phyloP scores from a whole-genome alignment of 1,140 invertebrate species.

The Drosophila tani region DNA sequence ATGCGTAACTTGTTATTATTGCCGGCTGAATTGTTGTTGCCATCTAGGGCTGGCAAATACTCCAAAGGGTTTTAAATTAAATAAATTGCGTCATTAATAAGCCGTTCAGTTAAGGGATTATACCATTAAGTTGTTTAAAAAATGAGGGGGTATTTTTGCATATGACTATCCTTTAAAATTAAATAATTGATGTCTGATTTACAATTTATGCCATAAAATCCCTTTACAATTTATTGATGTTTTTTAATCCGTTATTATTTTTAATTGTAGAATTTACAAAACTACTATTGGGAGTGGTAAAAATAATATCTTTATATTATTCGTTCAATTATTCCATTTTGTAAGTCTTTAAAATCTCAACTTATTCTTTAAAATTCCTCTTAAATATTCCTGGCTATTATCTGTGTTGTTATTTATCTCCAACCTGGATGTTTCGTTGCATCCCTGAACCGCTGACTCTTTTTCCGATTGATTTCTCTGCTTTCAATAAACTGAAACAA shows the following conservation, averaged over 20 bases:
- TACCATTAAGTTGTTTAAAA: neutral
- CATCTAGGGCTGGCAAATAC: conserved; percentile 45
- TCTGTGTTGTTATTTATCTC: neutral
- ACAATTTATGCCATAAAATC: neutral
- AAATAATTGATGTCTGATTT: neutral
- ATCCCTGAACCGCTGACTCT: conserved; percentile 54
- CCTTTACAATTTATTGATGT: neutral
- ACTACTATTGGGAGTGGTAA: neutral
- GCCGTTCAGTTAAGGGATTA: neutral
- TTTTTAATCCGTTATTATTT: neutral
- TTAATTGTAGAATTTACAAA: neutral
- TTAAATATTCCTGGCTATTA: neutral
- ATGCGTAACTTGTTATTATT: conserved; percentile 79
- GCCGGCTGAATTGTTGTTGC: conserved; percentile 39
- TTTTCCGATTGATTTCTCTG: conserved; percentile 80
- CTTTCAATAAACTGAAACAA: conserved; percentile 79
- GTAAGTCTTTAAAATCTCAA: no score
- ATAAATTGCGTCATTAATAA: conserved; percentile 13
- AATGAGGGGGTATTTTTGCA: neutral
- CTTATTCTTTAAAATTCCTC: neutral
- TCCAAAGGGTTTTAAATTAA: conserved; percentile 8
- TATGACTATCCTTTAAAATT: neutral
- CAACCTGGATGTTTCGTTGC: neutral
- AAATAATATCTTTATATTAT: neutral
- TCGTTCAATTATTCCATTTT: no score